These are phyloP conservation scores for Enteromius argenteus DNA, from an alignment of 2,797 vertebrate species.

Conservation along the genomic window DNA sequence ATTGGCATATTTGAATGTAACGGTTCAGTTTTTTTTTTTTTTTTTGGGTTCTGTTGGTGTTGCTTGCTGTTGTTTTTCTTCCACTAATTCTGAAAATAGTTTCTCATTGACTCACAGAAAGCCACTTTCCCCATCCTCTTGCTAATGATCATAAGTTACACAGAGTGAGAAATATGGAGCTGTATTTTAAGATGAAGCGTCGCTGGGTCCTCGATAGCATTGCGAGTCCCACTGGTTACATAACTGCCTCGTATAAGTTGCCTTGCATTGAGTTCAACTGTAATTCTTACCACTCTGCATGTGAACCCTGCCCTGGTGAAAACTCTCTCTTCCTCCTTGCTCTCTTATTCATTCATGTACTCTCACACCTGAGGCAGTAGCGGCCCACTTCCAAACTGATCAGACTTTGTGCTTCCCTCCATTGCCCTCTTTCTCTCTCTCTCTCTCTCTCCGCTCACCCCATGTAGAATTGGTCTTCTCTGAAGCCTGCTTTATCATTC, in stretches of 20 bases:
- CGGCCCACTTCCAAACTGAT: conserved; percentile 22
- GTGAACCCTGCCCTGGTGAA: conserved; percentile 3
- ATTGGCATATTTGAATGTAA: background rate
- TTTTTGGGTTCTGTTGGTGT: background rate
- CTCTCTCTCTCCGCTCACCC: background rate
- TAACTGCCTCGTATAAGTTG: conserved; percentile 32
- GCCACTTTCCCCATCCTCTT: conserved; percentile 12
- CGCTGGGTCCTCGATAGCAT: background rate
- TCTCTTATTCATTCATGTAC: background rate
- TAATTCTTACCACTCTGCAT: conserved; percentile 5
- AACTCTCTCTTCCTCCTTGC: background rate
- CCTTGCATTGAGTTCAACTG: conserved; percentile 37
- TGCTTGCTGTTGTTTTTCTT: conserved; percentile 11
- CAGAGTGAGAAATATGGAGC: conserved; percentile 7
- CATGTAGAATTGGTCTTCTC: conserved; percentile 31
- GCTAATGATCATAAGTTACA: conserved; percentile 38
- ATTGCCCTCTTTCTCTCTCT: conserved; percentile 27
- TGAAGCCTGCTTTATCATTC: conserved; percentile 25
- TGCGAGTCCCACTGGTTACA: conserved; percentile 34
- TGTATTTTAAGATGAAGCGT: conserved; percentile 24
- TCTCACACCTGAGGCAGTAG: conserved; percentile 22
- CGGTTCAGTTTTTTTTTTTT: background rate
- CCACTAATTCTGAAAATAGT: conserved; percentile 11
- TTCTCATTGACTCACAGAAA: conserved; percentile 28
- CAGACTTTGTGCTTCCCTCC: conserved; percentile 24